A percentile compares a stretch with the other conserved stretches of the same genome.
Conservation (phyloP, 2,113 vertebrate species). For the Lophius piscatorius region DNA sequence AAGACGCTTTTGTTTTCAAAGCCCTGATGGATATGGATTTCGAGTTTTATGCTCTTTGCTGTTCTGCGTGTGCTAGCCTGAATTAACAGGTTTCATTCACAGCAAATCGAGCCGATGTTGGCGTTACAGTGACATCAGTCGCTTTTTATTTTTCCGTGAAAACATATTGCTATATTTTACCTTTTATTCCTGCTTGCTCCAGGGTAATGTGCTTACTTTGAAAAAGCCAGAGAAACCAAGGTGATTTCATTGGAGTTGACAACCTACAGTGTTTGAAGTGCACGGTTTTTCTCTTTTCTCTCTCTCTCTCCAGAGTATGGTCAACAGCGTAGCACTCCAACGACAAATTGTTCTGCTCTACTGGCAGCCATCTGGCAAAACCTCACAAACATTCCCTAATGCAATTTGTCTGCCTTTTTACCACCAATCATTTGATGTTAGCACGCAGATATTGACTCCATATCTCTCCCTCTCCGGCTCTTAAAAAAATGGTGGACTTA, state of each 20-base stretch:
- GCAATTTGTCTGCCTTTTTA: conserved; percentile 53
- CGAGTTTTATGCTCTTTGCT: conserved; percentile 13
- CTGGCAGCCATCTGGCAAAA: conserved; percentile 69
- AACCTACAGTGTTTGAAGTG: conserved; percentile 57
- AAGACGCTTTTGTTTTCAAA: conserved; percentile 33
- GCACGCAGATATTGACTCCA: conserved; percentile 8
- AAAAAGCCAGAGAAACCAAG: conserved; percentile 21
- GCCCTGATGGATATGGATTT: conserved; percentile 41
- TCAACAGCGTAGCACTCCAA: conserved; percentile 53
- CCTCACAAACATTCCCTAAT: conserved; percentile 63
- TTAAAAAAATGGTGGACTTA: background rate
- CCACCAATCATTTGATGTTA: conserved; percentile 55
- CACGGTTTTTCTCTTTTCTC: conserved; percentile 11
- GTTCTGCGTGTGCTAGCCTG: background rate
- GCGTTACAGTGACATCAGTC: conserved; percentile 13
- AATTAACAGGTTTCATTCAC: conserved; percentile 10
- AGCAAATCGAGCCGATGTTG: background rate
- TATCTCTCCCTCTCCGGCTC: conserved; percentile 11
- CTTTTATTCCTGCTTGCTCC: conserved; percentile 9
- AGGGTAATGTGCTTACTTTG: conserved; percentile 35
- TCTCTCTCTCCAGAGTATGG: conserved; percentile 25
- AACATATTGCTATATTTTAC: conserved; percentile 18
- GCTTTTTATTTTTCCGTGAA: conserved; percentile 30
- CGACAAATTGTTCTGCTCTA: conserved; percentile 57
- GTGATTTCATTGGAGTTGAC: conserved; percentile 49